Percentiles rank a stretch among this genome's conserved stretches.
Conservation (phyloP, 2,113 vertebrate genomes). For the Agapornis roseicollis region DNA sequence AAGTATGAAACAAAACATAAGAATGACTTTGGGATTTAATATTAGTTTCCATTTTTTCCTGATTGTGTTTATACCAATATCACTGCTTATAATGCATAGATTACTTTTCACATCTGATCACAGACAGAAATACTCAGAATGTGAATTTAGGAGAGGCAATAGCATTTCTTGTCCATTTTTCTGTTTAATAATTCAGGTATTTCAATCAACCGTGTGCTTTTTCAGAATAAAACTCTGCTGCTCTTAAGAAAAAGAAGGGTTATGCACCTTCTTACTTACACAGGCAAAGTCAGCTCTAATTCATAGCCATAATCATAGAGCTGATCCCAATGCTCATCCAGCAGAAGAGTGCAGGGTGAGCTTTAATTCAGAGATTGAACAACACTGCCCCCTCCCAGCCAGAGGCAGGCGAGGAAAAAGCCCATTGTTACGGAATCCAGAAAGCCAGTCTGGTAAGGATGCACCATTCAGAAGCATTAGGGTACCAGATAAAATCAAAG, state of each 20-base stretch:
- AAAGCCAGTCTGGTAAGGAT: background rate
- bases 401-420: background rate
- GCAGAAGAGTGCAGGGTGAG: background rate
- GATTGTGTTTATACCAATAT: background rate
- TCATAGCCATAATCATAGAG: background rate
- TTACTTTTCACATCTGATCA: background rate
- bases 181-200: background rate
- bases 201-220: background rate
- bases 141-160: background rate
- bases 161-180: background rate
- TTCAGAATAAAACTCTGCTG: background rate
- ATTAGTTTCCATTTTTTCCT: background rate
- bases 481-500: background rate
- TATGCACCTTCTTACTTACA: background rate
- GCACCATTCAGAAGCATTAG: background rate
- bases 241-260: background rate
- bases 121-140: background rate
- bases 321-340: background rate
- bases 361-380: background rate
- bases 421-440: fast-evolving
- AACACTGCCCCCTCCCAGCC: background rate
- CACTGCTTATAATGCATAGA: background rate
- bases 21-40: background rate
- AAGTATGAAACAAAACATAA: background rate
- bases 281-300: background rate